Conservation (phyloP, 2,797 vertebrate species). For the Euthynnus affinis region DNA sequence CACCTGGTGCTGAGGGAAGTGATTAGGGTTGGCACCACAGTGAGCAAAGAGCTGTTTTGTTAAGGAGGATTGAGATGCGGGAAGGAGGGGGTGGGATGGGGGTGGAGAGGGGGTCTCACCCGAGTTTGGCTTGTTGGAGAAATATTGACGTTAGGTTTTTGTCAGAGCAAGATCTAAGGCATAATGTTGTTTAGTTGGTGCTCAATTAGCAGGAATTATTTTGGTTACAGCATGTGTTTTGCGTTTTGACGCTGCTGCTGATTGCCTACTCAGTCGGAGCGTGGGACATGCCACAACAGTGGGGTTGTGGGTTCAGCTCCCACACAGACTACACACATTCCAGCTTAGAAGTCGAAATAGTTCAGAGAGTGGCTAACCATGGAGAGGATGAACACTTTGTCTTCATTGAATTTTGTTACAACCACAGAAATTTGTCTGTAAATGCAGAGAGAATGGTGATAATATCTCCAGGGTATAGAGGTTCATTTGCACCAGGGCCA, state of each 20-base stretch:
- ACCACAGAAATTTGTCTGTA: constrained; percentile 52
- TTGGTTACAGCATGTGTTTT: constrained; percentile 66
- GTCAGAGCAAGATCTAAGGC: constrained; percentile 54
- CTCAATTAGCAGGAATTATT: constrained; percentile 64
- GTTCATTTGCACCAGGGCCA: constrained; percentile 29
- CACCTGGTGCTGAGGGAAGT: constrained; percentile 82
- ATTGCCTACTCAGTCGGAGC: constrained; percentile 33
- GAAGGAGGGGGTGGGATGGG: not conserved
- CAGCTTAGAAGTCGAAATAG: constrained; percentile 45
- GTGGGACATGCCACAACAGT: constrained; percentile 59
- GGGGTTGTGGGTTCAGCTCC: constrained; percentile 55
- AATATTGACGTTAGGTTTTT: constrained; percentile 70
- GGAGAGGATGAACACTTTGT: constrained; percentile 42
- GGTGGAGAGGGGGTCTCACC: constrained; percentile 12
- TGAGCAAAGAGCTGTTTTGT: constrained; percentile 70
- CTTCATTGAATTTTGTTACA: constrained; percentile 47
- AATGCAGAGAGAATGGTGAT: constrained; percentile 38
- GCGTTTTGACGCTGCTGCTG: constrained; percentile 52
- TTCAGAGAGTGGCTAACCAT: constrained; percentile 44
- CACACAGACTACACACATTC: constrained; percentile 42
- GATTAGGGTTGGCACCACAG: constrained; percentile 77
- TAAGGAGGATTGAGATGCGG: constrained; percentile 63
- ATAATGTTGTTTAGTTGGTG: constrained; percentile 66
- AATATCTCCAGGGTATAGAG: constrained; percentile 17
- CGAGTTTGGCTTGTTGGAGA: constrained; percentile 67